Conservation (phyloP, 2,888 invertebrate genomes). For the Geophilus truncorum region DNA sequence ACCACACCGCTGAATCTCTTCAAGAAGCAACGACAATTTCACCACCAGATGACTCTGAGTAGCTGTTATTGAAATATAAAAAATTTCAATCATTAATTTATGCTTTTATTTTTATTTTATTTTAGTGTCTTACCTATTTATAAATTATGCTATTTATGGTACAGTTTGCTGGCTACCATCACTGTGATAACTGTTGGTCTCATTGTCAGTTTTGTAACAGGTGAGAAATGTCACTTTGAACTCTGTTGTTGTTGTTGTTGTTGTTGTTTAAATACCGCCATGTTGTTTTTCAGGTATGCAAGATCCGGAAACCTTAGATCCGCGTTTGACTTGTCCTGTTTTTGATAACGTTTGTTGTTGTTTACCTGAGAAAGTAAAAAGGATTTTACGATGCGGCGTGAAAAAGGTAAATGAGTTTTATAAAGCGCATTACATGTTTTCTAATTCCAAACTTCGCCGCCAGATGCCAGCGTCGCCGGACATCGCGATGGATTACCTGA, state of each 20-base stretch:
- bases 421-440: no score
- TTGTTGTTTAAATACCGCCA: neutral
- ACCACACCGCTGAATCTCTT: no score
- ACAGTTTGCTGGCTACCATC: neutral
- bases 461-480: neutral
- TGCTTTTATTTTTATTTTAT: neutral
- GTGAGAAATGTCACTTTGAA: neutral
- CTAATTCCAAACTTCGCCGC: neutral
- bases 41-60: neutral
- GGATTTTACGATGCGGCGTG: neutral
- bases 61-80: no score
- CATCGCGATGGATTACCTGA: neutral
- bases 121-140: neutral
- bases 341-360: neutral
- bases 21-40: neutral
- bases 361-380: neutral
- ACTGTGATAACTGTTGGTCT: neutral
- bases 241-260: neutral
- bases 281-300: neutral
- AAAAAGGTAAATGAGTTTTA: no score
- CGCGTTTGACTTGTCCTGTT: neutral
- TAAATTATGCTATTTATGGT: slow-evolving; percentile 3
- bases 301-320: neutral
- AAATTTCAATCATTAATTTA: neutral
- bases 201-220: neutral